These are phyloP conservation scores for Decapterus maruadsi DNA, from an alignment of 2,797 vertebrate species.

Conservation along the genomic window DNA sequence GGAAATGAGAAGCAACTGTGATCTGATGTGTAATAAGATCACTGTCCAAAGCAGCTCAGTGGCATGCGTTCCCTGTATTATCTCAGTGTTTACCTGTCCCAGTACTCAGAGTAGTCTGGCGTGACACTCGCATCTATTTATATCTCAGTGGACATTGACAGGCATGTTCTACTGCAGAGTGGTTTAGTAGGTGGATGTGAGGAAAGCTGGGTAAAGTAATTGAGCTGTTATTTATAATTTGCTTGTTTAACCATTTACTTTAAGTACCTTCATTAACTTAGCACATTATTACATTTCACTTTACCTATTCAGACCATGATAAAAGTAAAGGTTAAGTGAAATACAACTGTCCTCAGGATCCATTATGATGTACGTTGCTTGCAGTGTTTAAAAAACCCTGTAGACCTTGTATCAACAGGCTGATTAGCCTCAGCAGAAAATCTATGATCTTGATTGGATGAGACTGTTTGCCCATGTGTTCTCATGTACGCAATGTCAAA, in stretches of 20 bases:
- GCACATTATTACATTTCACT: neutral
- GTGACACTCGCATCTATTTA: conserved; percentile 64
- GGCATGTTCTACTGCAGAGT: conserved; percentile 20
- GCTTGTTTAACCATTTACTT: neutral
- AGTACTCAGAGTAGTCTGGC: conserved; percentile 34
- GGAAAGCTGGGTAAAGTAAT: conserved; percentile 11
- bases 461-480: conserved; percentile 53
- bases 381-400: conserved; percentile 4
- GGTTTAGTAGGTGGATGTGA: conserved; percentile 37
- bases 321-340: neutral
- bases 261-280: neutral
- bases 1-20: neutral
- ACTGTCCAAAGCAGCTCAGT: conserved; percentile 57
- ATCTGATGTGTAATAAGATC: conserved; percentile 65
- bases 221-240: conserved; percentile 9
- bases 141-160: conserved; percentile 50
- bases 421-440: conserved; percentile 46
- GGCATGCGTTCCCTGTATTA: conserved; percentile 46
- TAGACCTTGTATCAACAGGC: conserved; percentile 38
- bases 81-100: conserved; percentile 47
- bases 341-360: neutral
- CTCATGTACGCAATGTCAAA: conserved; percentile 55
- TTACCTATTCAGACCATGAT: neutral
- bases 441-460: conserved; percentile 50
- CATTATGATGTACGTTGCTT: conserved; percentile 12